Evolutionary conservation across 2,797 vertebrate species (phyloP).

Genomic region (Pogonophryne albipinna): DNA sequence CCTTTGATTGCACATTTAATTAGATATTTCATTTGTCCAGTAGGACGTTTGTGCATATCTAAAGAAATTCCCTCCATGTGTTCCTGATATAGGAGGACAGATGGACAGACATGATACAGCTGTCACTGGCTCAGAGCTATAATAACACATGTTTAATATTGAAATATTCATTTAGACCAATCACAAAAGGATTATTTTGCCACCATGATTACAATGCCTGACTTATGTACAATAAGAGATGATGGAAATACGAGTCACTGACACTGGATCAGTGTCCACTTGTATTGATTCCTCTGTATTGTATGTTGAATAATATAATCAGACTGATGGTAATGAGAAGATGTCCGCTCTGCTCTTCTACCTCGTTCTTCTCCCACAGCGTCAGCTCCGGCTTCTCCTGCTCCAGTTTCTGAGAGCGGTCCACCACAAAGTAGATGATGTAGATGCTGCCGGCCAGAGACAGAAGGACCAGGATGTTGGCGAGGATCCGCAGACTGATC

Average conservation of each 20-base stretch:
- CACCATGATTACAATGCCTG: background rate
- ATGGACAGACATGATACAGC: too few relatives aligned
- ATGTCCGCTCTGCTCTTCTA: conserved; percentile 58
- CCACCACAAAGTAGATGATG: conserved; percentile 99
- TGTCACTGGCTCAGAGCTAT: too few relatives aligned
- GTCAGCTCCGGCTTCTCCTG: conserved; percentile 92
- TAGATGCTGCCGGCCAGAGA: conserved; percentile 97
- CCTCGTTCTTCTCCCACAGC: conserved; percentile 99
- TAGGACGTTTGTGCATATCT: too few relatives aligned
- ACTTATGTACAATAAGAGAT: background rate
- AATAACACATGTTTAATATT: background rate
- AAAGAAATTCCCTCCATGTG: too few relatives aligned
- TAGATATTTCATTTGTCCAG: too few relatives aligned
- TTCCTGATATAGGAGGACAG: too few relatives aligned
- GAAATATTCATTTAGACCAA: background rate
- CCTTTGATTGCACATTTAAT: too few relatives aligned
- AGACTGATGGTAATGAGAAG: conserved; percentile 22
- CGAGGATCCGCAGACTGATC: conserved; percentile 92
- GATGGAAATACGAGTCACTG: background rate
- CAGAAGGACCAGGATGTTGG: conserved; percentile 95
- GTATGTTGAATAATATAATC: conserved; percentile 51
- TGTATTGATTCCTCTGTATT: conserved; percentile 36
- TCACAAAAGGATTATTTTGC: background rate
- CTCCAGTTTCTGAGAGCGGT: conserved; percentile 95
- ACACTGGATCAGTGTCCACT: conserved; percentile 21